Percentiles rank a stretch among this genome's conserved stretches.
These are phyloP conservation scores for Amblyopsis rosae DNA, from an alignment of 2,113 vertebrate genomes.

Conservation along the genomic window DNA sequence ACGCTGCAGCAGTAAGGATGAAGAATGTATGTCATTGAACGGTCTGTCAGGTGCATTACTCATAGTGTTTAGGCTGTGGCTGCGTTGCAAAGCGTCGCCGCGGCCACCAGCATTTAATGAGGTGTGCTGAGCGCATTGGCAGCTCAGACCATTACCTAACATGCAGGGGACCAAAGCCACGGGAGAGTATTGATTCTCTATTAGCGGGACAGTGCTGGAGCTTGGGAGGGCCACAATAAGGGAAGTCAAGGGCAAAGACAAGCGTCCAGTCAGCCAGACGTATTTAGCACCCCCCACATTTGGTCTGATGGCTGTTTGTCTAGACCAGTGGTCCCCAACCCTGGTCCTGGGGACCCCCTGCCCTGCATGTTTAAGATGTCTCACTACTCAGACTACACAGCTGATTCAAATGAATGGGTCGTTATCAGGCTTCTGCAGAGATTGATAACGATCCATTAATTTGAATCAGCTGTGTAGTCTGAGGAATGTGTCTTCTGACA, in stretches of 20 bases:
- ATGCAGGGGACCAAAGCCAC: slow-evolving; percentile 42
- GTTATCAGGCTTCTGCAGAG: no score
- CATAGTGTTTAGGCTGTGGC: slow-evolving; percentile 39
- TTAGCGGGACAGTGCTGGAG: slow-evolving; percentile 54
- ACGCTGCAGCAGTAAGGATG: slow-evolving; percentile 19
- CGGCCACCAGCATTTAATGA: slow-evolving; percentile 64
- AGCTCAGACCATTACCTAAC: slow-evolving; percentile 60
- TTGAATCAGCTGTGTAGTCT: no score
- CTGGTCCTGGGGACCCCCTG: no score
- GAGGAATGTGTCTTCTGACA: no score
- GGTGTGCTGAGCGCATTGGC: slow-evolving; percentile 57
- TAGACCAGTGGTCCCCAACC: no score
- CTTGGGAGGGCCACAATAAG: slow-evolving; percentile 22
- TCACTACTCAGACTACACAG: no score
- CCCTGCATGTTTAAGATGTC: no score
- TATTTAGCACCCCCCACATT: no score
- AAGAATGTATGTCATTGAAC: slow-evolving; percentile 50
- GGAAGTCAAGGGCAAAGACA: slow-evolving; percentile 2
- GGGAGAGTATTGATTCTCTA: slow-evolving; percentile 63
- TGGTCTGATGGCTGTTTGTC: no score
- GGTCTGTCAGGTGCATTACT: slow-evolving; percentile 62
- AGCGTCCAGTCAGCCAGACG: background rate
- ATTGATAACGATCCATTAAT: no score
- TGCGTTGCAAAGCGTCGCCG: slow-evolving; percentile 41
- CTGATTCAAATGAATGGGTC: no score